Evolutionary conservation across 2,797 vertebrate genomes (phyloP).

Genomic region (Coranthus polyacanthus): DNA sequence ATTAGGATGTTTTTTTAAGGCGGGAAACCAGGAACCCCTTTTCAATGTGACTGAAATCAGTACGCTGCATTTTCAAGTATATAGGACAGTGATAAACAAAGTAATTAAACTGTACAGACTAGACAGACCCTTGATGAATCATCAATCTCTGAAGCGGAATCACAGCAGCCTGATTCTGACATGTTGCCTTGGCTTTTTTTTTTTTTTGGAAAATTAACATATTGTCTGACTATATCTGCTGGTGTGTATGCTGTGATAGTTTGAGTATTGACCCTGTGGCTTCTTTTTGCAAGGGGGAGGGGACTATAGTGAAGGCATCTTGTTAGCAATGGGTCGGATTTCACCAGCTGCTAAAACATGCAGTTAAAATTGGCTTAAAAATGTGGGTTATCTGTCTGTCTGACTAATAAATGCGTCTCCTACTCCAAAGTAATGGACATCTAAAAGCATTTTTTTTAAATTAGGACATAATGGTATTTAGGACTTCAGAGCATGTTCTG

Average conservation of each 20-base stretch:
- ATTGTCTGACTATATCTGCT: constrained; percentile 1
- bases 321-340: constrained; percentile 32
- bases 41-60: no score
- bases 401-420: constrained; percentile 6
- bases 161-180: no score
- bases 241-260: neutral
- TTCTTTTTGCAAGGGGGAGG: constrained; percentile 14
- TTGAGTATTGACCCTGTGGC: constrained; percentile 4
- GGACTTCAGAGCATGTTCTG: constrained; percentile 48
- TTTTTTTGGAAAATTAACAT: neutral
- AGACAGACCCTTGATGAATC: no score
- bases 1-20: neutral
- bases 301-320: constrained; percentile 12
- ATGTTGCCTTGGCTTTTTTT: neutral
- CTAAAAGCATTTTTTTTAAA: constrained; percentile 52
- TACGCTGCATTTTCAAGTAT: no score
- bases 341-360: constrained; percentile 46
- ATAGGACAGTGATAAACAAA: no score
- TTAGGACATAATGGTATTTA: constrained; percentile 52
- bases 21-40: neutral
- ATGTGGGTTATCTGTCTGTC: constrained; percentile 6
- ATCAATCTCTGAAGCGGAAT: no score
- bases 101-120: no score
- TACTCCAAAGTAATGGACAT: constrained; percentile 37
- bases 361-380: constrained; percentile 34